Conservation (phyloP, 2,888 invertebrate species). For the Ditula angustiorana region DNA sequence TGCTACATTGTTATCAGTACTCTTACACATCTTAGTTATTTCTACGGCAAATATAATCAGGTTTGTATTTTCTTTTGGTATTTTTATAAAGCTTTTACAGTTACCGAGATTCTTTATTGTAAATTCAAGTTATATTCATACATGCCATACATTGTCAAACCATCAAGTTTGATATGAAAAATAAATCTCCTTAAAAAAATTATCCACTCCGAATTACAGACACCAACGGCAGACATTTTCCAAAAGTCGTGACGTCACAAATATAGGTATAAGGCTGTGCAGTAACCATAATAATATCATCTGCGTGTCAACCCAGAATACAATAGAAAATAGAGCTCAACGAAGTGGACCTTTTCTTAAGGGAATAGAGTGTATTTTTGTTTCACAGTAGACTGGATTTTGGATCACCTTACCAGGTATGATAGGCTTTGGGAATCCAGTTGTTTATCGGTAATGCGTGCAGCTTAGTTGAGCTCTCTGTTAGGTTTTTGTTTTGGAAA, state of each 20-base stretch:
- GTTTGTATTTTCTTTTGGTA: background rate
- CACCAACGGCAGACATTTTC: conserved; percentile 4
- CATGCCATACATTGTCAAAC: no score
- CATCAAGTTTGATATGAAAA: no score
- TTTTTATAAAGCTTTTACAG: background rate
- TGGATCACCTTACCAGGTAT: background rate
- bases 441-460: conserved; percentile 23
- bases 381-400: background rate
- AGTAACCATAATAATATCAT: conserved; percentile 30
- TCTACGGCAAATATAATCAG: background rate
- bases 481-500: background rate
- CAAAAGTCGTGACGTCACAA: conserved; percentile 34
- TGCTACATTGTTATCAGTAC: background rate
- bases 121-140: no score
- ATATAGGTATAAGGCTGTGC: conserved; percentile 32
- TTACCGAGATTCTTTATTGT: background rate
- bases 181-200: no score
- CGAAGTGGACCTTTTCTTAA: background rate
- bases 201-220: background rate
- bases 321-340: background rate
- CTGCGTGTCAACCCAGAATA: conserved; percentile 30
- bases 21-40: background rate
- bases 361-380: background rate
- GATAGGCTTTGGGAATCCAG: conserved; percentile 14
- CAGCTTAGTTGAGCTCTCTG: conserved; percentile 4